Percentiles rank a stretch among this genome's conserved stretches.
These are phyloP conservation scores for Chymomyza costata DNA, from an alignment of 1,140 invertebrate species.

Conservation along the genomic window DNA sequence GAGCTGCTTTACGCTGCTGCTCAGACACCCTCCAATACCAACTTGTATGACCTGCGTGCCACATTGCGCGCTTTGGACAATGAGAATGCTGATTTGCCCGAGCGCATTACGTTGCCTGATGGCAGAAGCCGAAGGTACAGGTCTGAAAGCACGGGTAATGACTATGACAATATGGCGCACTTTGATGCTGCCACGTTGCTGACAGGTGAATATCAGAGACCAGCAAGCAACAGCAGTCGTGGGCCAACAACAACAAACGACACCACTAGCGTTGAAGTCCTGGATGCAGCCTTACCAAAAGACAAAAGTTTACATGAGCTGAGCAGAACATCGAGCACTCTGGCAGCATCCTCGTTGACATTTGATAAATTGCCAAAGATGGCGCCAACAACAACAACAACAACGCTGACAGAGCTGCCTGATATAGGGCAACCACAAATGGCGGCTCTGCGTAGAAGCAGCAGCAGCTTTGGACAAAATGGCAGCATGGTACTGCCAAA, in stretches of 20 bases:
- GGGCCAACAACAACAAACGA: slow-evolving; percentile 1
- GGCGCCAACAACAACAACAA: slow-evolving; percentile 25
- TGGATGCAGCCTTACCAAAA: no score
- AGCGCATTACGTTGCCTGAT: slow-evolving; percentile 51
- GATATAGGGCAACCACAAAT: slow-evolving; percentile 44
- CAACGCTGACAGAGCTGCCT: slow-evolving; percentile 39
- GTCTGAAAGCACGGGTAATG: background rate
- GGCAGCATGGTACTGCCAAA: slow-evolving; percentile 39
- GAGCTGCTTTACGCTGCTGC: slow-evolving; percentile 2
- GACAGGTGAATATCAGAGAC: slow-evolving; percentile 46
- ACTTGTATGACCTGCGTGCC: slow-evolving; percentile 59
- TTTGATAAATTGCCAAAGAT: slow-evolving; percentile 73
- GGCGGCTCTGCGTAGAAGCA: slow-evolving; percentile 8
- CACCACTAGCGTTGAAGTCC: slow-evolving; percentile 14
- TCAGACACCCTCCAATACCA: slow-evolving; percentile 36
- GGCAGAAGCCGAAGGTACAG: background rate
- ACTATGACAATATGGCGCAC: slow-evolving; percentile 1
- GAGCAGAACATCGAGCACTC: slow-evolving; percentile 59
- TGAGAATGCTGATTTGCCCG: slow-evolving; percentile 65
- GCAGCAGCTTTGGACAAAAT: slow-evolving; percentile 12
- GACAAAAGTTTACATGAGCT: slow-evolving; percentile 41
- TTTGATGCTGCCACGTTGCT: slow-evolving; percentile 6
- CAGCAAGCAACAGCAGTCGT: slow-evolving; percentile 4
- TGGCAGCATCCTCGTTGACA: slow-evolving; percentile 66
- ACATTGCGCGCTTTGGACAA: slow-evolving; percentile 62